Evolutionary conservation across 2,797 vertebrate species (phyloP), one percentile per base, ranked within the genome.

Genomic region (Alca torda): DNA sequence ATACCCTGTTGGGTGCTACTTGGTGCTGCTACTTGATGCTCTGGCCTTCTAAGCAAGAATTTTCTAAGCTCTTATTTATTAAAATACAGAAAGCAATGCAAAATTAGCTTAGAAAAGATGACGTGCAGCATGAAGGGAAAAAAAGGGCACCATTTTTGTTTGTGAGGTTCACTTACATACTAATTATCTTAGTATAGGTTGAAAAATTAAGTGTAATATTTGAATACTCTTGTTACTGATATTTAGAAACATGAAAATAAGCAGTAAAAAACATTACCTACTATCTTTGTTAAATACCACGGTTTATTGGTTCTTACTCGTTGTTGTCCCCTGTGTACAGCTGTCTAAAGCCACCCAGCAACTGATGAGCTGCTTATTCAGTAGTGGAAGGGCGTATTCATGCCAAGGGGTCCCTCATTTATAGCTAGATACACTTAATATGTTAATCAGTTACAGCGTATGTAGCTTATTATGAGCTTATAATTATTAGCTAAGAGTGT

Each of bases 261-360:
- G 28, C 20, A 17, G 25, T 50, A 35, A 67, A 51, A 83, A 84
- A 13, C 1, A 1, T 26, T 17, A 33, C 10, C 33, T 63, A 3
- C 41, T 30, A 0, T 45, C n/a, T 20, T 1, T 46, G 46, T 26
- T 57, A 16, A 63, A 19, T 19, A 16, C 7, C 1, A 3, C 16
- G 6, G 41, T 33, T 24, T 50, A 6, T 4, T 61, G 37, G 50
- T 13, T 56, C 19, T 48, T 41, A 15, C 6, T 31, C 39, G 50
- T 19, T 63, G 54, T 57, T 63, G 54, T 57, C 31, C 33, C 0
- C 1, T 4, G 24, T 25, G n/a, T n/a, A 20, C n/a, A 21, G 56
- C 3, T 16, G 9, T 8, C 53, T 37, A 17, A 37, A 77, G n/a
- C n/a, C 60, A 37, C 37, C 45, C 13, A 15, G 67, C 8, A 43